phyloP scores from a whole-genome alignment of 2,113 vertebrate species.

The Conger conger region DNA sequence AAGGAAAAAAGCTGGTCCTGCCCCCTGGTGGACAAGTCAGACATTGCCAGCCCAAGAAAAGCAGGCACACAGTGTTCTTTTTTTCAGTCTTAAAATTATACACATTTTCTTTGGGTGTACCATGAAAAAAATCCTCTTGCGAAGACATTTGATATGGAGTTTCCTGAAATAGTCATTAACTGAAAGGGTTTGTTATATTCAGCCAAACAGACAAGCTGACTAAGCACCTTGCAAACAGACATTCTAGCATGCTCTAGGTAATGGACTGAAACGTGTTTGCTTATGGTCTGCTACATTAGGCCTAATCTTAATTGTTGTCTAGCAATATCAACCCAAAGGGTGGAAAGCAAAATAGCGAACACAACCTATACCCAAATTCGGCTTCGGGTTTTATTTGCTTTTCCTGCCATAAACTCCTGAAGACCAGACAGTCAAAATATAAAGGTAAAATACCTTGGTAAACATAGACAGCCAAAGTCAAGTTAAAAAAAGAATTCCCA shows the following conservation, averaged over 20 bases:
- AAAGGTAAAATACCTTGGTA: constrained; percentile 37
- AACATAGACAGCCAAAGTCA: constrained; percentile 38
- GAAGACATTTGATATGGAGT: constrained; percentile 51
- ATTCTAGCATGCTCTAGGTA: constrained; percentile 21
- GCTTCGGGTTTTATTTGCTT: constrained; percentile 48
- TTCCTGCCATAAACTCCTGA: constrained; percentile 36
- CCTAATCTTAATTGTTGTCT: constrained; percentile 32
- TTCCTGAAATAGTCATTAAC: constrained; percentile 53
- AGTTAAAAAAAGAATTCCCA: not conserved
- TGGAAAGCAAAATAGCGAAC: constrained; percentile 7
- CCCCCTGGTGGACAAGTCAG: constrained; percentile 58
- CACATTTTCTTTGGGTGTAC: constrained; percentile 58
- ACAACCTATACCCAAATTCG: constrained; percentile 10
- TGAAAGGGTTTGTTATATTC: constrained; percentile 51
- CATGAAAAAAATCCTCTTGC: constrained; percentile 59
- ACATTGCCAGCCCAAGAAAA: constrained; percentile 22
- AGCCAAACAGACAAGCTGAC: constrained; percentile 43
- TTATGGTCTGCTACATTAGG: constrained; percentile 39
- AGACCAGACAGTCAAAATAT: constrained; percentile 51
- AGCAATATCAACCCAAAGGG: constrained; percentile 26
- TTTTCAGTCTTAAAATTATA: constrained; percentile 56
- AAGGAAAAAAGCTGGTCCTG: constrained; percentile 43
- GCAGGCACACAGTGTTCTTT: constrained; percentile 38
- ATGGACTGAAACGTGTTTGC: constrained; percentile 33
- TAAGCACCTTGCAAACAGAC: constrained; percentile 41